Evolutionary conservation across 2,888 invertebrate species (phyloP).

Genomic region (Cataglyphis livida): DNA sequence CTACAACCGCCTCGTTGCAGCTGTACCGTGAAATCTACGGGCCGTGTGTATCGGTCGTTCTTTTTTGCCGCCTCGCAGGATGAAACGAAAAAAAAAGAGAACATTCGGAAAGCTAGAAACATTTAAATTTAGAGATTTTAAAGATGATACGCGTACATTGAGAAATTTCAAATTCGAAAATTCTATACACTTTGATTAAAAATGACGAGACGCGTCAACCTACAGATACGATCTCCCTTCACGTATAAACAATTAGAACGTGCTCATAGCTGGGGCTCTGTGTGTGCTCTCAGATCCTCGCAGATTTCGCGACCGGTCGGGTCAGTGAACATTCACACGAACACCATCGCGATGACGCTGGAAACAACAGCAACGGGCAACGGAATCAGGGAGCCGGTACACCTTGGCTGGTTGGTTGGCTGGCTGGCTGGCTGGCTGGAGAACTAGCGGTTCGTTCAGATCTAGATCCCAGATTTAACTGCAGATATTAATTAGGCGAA

Average conservation of each 20-base stretch:
- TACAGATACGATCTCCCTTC: not conserved
- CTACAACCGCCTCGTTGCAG: constrained; percentile 58
- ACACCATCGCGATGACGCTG: constrained; percentile 66
- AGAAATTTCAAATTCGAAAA: not conserved
- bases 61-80: constrained; percentile 20
- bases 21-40: constrained; percentile 61
- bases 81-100: constrained; percentile 10
- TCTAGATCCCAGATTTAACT: constrained; percentile 82
- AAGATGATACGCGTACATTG: not conserved
- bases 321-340: constrained; percentile 63
- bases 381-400: constrained; percentile 78
- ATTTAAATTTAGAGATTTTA: not conserved
- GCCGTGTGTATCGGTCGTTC: constrained; percentile 53
- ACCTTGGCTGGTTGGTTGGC: constrained; percentile 60
- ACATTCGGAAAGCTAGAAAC: not conserved
- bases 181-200: not conserved
- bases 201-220: not conserved
- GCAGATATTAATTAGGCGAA: constrained; percentile 78
- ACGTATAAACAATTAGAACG: constrained; percentile 8
- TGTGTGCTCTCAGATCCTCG: not conserved
- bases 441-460: constrained; percentile 81
- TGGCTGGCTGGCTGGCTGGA: constrained; percentile 70
- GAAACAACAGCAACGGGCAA: constrained; percentile 74
- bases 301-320: constrained; percentile 39
- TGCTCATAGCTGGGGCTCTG: not conserved